These are phyloP conservation scores for Hydra vulgaris DNA, from an alignment of 30 jellyfish, hydroid and myxozoan species.

Conservation along the genomic window DNA sequence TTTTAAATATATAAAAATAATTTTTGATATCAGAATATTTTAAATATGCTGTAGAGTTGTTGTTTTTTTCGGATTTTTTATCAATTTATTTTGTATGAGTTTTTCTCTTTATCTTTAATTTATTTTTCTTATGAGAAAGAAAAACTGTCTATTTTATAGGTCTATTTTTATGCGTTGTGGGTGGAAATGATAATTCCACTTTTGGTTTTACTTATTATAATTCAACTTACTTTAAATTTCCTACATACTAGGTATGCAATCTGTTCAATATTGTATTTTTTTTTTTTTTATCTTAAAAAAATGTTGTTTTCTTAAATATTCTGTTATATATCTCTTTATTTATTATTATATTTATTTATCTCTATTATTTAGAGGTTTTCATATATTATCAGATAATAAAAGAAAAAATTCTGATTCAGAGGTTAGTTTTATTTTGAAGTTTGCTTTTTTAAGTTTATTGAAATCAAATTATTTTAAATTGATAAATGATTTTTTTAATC, in stretches of 20 bases:
- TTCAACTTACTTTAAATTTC: slow-evolving; percentile 44
- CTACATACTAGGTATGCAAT: slow-evolving; percentile 47
- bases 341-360: neutral
- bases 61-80: no score
- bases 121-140: no score
- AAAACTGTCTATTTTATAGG: slow-evolving; percentile 32
- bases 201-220: slow-evolving; percentile 33
- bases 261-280: neutral
- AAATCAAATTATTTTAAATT: no score
- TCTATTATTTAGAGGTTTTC: neutral
- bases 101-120: no score
- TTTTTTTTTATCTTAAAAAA: no score
- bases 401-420: neutral
- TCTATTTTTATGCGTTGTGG: slow-evolving; percentile 73
- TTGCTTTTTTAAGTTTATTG: no score
- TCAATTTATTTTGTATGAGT: no score
- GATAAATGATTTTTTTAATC: no score
- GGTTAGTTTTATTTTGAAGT: neutral
- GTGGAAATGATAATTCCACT: slow-evolving; percentile 61
- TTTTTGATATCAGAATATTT: no score
- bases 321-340: neutral
- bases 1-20: no score
- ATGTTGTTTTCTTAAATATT: neutral
- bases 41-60: no score
- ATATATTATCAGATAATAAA: neutral